These are phyloP conservation scores for Lasiommata megera DNA, from an alignment of 2,888 invertebrate species.

Conservation along the genomic window DNA sequence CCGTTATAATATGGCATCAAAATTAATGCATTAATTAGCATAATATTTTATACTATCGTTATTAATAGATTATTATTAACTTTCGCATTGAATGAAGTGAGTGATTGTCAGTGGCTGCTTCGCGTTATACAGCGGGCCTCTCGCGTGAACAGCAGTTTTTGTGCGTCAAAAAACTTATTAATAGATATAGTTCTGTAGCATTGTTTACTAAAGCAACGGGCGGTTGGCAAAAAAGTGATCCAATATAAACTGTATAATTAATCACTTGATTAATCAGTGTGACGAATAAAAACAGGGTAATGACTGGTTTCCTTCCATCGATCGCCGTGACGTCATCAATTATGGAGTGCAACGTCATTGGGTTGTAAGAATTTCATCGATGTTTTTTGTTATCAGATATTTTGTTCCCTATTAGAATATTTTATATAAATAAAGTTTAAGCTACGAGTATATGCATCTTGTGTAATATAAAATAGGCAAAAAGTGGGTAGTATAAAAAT, in stretches of 20 bases:
- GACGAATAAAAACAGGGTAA: constrained; percentile 80
- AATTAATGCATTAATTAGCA: neutral
- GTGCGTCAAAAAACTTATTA: neutral
- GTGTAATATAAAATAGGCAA: no score
- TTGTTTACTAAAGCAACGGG: constrained; percentile 22
- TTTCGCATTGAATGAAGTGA: no score
- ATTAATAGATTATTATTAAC: no score
- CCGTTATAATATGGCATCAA: neutral
- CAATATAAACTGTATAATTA: constrained; percentile 77
- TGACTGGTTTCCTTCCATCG: constrained; percentile 78
- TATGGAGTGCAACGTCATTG: constrained; percentile 71
- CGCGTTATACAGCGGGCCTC: no score
- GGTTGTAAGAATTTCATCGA: constrained; percentile 38
- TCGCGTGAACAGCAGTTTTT: neutral
- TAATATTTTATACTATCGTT: neutral
- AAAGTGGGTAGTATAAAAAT: no score
- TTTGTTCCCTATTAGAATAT: neutral
- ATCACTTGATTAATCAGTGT: constrained; percentile 80
- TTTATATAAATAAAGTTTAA: no score
- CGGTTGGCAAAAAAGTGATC: constrained; percentile 50
- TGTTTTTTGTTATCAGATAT: neutral
- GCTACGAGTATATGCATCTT: no score
- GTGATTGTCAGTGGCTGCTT: no score
- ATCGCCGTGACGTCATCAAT: constrained; percentile 75
- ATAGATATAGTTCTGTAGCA: constrained; percentile 3